phyloP scores from a whole-genome alignment of 2,888 invertebrate species.

The Erannis defoliaria region DNA sequence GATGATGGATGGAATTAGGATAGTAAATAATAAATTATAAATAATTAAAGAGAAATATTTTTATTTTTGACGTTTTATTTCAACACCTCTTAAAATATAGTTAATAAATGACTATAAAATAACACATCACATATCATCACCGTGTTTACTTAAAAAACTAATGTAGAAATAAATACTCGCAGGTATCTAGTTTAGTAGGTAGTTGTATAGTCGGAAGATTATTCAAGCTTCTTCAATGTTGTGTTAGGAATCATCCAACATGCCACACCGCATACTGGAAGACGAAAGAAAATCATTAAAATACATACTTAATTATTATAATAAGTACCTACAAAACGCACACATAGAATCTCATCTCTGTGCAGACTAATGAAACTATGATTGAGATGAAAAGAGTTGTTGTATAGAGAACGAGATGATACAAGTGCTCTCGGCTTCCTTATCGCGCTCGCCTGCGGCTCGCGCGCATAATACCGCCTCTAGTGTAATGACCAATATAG shows the following conservation, averaged over 20 bases:
- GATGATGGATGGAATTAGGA: conserved; percentile 76
- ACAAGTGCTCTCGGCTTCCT: too few species aligned
- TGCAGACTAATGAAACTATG: too few species aligned
- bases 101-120: background rate
- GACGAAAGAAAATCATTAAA: conserved; percentile 25
- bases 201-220: conserved; percentile 32
- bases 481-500: too few species aligned
- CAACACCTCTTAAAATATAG: conserved; percentile 5
- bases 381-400: too few species aligned
- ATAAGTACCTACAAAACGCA: background rate
- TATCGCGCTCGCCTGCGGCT: too few species aligned
- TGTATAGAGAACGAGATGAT: too few species aligned
- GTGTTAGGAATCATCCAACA: conserved; percentile 78
- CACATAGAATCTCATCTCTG: too few species aligned
- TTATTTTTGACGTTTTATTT: conserved; percentile 57
- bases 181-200: background rate
- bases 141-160: background rate
- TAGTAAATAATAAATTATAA: conserved; percentile 77
- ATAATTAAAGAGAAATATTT: conserved; percentile 83
- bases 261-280: conserved; percentile 73
- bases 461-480: too few species aligned
- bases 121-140: conserved; percentile 24
- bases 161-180: background rate
- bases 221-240: conserved; percentile 78
- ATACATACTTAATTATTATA: background rate